Conservation (phyloP, 1,140 invertebrate genomes). For the Antheraea mylitta region DNA sequence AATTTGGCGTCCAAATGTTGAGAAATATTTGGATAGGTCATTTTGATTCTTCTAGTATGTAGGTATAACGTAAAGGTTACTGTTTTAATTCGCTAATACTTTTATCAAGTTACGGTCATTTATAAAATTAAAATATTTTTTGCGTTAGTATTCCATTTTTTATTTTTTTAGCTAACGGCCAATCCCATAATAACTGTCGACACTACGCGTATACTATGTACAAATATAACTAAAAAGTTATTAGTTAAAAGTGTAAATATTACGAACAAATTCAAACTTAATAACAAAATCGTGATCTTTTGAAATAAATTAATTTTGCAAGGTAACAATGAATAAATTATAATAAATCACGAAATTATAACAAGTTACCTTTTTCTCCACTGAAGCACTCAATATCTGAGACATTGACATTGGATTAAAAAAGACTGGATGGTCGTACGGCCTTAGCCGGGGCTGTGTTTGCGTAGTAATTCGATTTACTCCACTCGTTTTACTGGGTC, state of each 20-base stretch:
- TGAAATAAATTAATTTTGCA: background rate
- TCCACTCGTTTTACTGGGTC: conserved; percentile 7
- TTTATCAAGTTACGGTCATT: no score
- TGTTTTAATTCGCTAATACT: no score
- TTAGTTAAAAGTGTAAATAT: background rate
- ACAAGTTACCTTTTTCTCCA: background rate
- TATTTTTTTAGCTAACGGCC: no score
- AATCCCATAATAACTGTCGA: no score
- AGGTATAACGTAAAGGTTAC: no score
- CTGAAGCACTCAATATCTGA: background rate
- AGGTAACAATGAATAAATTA: background rate
- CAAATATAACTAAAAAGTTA: background rate
- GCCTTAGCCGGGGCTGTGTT: conserved; percentile 6
- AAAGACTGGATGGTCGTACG: background rate
- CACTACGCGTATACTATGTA: no score
- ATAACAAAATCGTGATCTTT: background rate
- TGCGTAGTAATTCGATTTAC: conserved; percentile 6
- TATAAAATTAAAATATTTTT: no score
- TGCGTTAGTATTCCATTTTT: no score
- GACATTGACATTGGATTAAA: conserved; percentile 15
- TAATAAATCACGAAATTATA: background rate
- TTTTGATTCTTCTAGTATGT: no score
- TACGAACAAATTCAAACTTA: background rate
- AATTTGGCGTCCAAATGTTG: no score
- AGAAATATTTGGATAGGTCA: no score